Conservation (phyloP, 2,113 vertebrate genomes). For the Scolopax mira region DNA sequence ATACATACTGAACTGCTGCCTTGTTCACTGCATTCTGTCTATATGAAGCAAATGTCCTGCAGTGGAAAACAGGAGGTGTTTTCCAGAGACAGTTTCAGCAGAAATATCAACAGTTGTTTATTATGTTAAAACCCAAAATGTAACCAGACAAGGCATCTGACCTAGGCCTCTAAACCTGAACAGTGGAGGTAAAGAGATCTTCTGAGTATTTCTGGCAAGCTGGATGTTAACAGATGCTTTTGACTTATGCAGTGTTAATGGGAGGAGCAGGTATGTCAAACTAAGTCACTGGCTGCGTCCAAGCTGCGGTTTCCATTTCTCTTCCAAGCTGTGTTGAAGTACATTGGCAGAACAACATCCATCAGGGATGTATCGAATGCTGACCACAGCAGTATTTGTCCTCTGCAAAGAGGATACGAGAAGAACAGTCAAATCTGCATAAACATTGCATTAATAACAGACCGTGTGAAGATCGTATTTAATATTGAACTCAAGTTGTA, state of each 20-base stretch:
- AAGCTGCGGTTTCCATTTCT: conserved; percentile 25
- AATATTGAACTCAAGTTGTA: not conserved
- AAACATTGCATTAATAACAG: conserved; percentile 9
- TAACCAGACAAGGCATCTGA: not conserved
- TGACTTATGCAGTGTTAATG: not conserved
- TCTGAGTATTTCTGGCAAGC: not conserved
- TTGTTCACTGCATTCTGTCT: not conserved
- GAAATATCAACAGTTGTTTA: not conserved
- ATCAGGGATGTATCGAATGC: conserved; percentile 26
- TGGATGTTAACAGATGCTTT: not conserved
- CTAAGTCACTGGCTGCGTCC: not conserved
- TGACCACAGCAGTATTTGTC: conserved; percentile 53
- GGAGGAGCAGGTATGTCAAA: conserved; percentile 11
- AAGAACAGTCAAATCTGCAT: conserved; percentile 43
- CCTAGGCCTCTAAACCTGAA: not conserved
- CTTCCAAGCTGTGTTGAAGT: conserved; percentile 39
- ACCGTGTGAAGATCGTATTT: not conserved
- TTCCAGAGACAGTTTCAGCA: not conserved
- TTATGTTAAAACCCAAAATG: not conserved
- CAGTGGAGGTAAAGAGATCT: not conserved
- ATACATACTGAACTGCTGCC: not conserved
- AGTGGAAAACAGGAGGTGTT: not conserved
- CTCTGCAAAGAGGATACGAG: not conserved
- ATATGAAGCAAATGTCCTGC: not conserved
- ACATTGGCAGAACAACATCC: conserved; percentile 50